Evolutionary conservation across 1,140 invertebrate genomes (phyloP), one percentile per base, ranked within the genome.

Genomic region (Aphidius ervi): DNA sequence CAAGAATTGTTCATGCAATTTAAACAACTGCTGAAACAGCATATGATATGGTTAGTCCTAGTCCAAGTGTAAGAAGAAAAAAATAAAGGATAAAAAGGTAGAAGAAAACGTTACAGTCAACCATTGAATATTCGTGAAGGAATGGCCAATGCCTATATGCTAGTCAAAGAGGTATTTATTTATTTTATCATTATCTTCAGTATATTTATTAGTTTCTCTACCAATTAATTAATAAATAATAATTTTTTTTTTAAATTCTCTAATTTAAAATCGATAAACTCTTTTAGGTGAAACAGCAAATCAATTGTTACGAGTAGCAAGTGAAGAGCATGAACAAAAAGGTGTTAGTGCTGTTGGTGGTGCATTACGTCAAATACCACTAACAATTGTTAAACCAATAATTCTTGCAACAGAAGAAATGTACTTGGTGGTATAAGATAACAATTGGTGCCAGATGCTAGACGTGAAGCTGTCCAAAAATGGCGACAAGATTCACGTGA

Each of bases 21-120:
- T 93, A 96, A 80, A 88, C 89, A 60, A 92, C 93, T 23, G 95
- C 95, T 6, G 94, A 97, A 79, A 90, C 94, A 6, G 91, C 94
- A 0, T 97, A 94, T 79, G 95, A 98, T 71, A 94, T 99, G 87
- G 84, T 98, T 42, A 95, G 94, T 7, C 92, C 95, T 8, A 91
- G 93, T 3, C 94, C 91, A 2, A 90, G 90, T 68, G 84, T 92
- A 9, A 79, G 82, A n/a, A 81, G 74, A n/a, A 54, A 81, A 82
- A 39, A 69, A 64, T 31, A 81, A 83, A 64, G 81, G 83, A 47
- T 77, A 85, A 56, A 83, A 83, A 66, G 81, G 85, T 2, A 81
- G 85, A 7, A 83, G 84, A 63, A 87, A 87, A 69, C 81, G 86
- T n/a, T 84, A 89, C 50, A 82, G 81, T 52, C 88, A 90, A 59